Evolutionary conservation across 2,113 vertebrate genomes (phyloP), one percentile per base, ranked within the genome.

Genomic region (Halcyon malimbica): DNA sequence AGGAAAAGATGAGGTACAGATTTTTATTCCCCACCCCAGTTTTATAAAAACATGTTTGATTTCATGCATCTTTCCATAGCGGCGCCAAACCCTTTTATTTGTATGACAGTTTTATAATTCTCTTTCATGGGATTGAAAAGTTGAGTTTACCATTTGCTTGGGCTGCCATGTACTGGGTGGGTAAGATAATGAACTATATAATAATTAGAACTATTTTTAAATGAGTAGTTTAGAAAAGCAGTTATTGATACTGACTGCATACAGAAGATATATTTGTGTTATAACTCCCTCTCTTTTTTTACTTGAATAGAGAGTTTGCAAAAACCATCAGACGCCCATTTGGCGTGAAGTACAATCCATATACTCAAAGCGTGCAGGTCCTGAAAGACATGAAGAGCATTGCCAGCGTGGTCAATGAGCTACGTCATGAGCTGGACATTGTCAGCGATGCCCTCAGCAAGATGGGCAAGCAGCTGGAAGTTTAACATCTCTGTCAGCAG

Each of bases 321-420:
- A 99, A 99, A 98, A 99, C 99, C 90, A 99, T 99, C 93, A 99
- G 98, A 97, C 99, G 99, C n/a, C 99, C 99, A 3, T 99, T 99
- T 97, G 99, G 98, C 5, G 98, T 99, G 93, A 99, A 98, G 89
- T 99, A 99, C 97, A 99, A 99, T 82, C 99, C 99, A 0, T 99
- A 99, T 62, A 99, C 99, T 39, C 99, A 99, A 95, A 99, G 99
- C 0, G 96, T 99, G 96, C 99, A 99, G 57, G 95, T 99, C 78
- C 97, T 99, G 74, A 99, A 99, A 94, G 99, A 99, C 96, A 98
- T 96, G 10, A 97, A 97, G 78, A 99, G 99, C 98, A 99, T 99
- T 83, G 98, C 98, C 97, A 98, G 95, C 0, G 97, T 99, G 83
- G 98, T 99, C 96, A 98, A 98, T 2, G 99, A 99, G 83, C 98